Conservation (phyloP, 2,797 vertebrate species). For the Pseudochirops cupreus region DNA sequence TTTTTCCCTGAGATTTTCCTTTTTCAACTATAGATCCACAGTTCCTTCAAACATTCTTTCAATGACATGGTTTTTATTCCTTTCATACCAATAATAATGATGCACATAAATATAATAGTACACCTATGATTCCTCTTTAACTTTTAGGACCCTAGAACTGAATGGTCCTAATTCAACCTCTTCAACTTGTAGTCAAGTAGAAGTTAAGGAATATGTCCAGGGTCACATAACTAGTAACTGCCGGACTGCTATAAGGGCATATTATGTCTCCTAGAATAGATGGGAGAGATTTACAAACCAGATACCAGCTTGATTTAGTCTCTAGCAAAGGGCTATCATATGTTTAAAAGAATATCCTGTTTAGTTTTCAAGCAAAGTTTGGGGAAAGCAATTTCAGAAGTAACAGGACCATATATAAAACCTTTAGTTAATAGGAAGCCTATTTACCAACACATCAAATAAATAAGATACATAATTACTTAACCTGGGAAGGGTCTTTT, state of each 20-base stretch:
- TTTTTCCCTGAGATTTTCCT: neutral
- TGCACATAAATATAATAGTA: neutral
- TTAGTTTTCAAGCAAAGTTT: neutral
- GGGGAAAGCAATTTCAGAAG: neutral
- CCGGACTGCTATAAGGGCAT: neutral
- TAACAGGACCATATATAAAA: neutral
- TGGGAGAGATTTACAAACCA: neutral
- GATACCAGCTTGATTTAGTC: neutral
- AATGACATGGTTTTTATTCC: neutral
- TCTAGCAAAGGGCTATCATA: neutral
- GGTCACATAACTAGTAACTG: neutral
- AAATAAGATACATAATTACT: neutral
- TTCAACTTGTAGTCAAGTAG: neutral
- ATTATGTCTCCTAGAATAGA: neutral
- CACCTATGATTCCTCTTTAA: neutral
- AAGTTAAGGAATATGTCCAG: neutral
- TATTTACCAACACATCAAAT: neutral
- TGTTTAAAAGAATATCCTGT: neutral
- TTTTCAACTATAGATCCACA: neutral
- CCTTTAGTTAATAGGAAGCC: neutral
- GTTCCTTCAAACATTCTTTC: neutral
- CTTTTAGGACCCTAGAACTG: neutral
- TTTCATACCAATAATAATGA: neutral
- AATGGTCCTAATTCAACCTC: neutral
- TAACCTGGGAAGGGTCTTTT: neutral